Evolutionary conservation across 2,888 invertebrate species (phyloP).

Genomic region (Salticus scenicus): DNA sequence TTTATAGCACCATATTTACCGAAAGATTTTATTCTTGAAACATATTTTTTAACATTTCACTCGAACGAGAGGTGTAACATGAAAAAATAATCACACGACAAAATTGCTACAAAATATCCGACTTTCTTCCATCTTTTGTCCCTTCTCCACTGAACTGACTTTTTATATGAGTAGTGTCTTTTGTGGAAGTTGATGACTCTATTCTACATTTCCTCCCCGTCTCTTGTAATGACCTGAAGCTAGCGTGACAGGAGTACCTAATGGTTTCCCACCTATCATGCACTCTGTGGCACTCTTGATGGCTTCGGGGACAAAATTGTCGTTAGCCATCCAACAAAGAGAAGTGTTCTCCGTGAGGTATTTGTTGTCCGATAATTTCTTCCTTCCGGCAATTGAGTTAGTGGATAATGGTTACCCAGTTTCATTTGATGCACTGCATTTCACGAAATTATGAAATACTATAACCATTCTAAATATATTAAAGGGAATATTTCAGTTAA

Average conservation of each 20-base stretch:
- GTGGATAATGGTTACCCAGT: constrained; percentile 4
- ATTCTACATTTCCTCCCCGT: constrained; percentile 48
- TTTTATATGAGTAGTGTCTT: neutral
- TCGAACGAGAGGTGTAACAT: too few species aligned
- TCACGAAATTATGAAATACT: neutral
- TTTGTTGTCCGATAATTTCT: neutral
- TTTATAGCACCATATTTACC: too few species aligned
- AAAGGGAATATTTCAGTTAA: too few species aligned
- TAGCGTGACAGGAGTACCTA: constrained; percentile 60
- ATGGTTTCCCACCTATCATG: constrained; percentile 27
- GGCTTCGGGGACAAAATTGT: neutral
- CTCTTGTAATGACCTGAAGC: constrained; percentile 49
- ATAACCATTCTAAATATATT: too few species aligned
- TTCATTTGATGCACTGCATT: neutral
- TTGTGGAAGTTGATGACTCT: constrained; percentile 49
- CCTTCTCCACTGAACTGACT: neutral
- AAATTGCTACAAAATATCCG: too few species aligned
- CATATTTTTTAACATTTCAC: too few species aligned
- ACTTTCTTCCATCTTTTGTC: neutral
- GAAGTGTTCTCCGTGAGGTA: neutral
- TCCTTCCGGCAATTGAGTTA: constrained; percentile 6
- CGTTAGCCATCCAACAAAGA: neutral
- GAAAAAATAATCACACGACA: too few species aligned
- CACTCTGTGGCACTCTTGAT: neutral
- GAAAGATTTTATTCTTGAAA: too few species aligned